Evolutionary conservation across 1,140 invertebrate genomes (phyloP), one percentile per base, ranked within the genome.

Genomic region (Oedothorax gibbosus): DNA sequence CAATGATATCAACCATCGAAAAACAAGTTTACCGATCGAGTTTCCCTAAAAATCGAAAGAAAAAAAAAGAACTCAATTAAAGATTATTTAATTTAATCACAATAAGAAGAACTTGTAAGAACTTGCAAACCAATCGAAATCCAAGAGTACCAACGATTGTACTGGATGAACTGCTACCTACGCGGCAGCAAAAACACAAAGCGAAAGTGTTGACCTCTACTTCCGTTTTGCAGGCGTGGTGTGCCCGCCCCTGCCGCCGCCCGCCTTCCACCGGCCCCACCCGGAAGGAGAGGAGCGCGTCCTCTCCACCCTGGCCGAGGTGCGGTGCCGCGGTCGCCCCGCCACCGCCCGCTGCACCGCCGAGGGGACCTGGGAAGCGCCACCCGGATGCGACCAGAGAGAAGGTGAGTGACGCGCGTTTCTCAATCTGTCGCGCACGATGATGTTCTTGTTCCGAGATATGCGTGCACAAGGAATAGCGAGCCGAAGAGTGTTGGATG

Each of bases 321-420:
- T 64, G 5, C 10, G 12, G 21, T 81, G 78, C n/a, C 21, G 51
- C 21, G 69, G 57, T 5, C 9, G 11, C 12, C 57, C 12, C 3
- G 54, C 73, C 15, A 7, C 11, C 18, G 69, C 68, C 3, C 20
- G 10, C 7, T 82, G 80, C 35, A 11, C 65, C 5, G 68, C 80
- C 9, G 73, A 73, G 7, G 80, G 68, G 18, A 73, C 15, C 7
- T 82, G 80, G 80, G 35, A 35, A 1, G 35, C 35, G 35, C 35
- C 35, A 35, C n/a, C n/a, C n/a, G n/a, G n/a, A n/a, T 35, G 35
- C 35, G 35, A 35, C 35, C 35, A 35, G 35, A 5, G 5, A 35
- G 35, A 35, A 35, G 35, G 35, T 35, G 35, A 35, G 35, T 35
- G 35, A 35, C 35, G 35, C 35, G 35, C 35, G 35, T n/a, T n/a